phyloP scores from a whole-genome alignment of 2,797 vertebrate species.

The Urocyon cinereoargenteus region DNA sequence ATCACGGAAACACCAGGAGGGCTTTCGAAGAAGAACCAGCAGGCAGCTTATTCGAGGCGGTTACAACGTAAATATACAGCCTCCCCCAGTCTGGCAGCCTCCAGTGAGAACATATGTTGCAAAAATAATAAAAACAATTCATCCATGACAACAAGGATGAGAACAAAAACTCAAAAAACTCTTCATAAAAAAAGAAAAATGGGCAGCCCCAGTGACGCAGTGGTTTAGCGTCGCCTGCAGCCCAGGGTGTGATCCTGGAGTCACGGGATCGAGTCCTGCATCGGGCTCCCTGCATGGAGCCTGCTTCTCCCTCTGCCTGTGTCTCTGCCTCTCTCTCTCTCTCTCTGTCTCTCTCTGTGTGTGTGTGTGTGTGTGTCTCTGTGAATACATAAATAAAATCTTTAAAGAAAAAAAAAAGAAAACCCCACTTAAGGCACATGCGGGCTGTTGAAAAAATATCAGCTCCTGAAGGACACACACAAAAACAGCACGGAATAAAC shows the following conservation, averaged over 20 bases:
- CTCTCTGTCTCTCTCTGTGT: too few species aligned
- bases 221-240: too few species aligned
- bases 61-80: neutral
- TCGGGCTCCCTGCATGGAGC: too few species aligned
- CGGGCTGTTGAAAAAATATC: neutral
- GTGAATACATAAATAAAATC: too few species aligned
- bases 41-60: neutral
- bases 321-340: too few species aligned
- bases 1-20: neutral
- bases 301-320: too few species aligned
- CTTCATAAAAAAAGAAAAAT: neutral
- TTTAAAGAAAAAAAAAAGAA: neutral
- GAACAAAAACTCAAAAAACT: neutral
- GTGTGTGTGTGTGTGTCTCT: too few species aligned
- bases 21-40: too few species aligned
- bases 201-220: too few species aligned
- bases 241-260: too few species aligned
- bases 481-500: neutral
- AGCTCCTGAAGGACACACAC: neutral
- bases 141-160: neutral
- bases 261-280: too few species aligned
- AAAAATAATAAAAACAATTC: neutral
- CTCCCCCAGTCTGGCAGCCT: rapidly evolving
- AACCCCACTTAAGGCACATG: neutral
- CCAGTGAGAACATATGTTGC: neutral